Conservation (phyloP, 1,140 invertebrate species). For the Aphaenogaster rudis region DNA sequence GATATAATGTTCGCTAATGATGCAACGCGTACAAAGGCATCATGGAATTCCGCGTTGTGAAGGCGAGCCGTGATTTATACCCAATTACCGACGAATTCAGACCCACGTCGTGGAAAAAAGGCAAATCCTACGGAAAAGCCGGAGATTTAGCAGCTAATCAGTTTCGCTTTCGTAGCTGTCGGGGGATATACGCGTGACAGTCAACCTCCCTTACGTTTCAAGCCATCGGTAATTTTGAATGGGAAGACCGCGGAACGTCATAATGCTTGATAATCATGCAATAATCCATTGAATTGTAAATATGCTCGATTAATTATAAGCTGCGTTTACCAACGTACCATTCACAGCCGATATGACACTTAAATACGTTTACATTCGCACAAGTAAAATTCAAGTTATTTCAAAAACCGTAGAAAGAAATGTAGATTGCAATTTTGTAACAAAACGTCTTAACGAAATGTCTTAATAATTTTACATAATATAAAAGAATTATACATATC, state of each 20-base stretch:
- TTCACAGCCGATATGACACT: not conserved
- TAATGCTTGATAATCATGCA: slow-evolving; percentile 48
- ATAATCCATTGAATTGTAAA: slow-evolving; percentile 54
- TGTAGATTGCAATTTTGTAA: not conserved
- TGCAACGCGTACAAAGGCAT: slow-evolving; percentile 70
- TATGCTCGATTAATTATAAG: not conserved
- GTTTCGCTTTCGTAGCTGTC: slow-evolving; percentile 64
- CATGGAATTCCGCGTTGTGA: slow-evolving; percentile 32
- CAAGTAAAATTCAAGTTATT: not conserved
- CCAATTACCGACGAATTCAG: slow-evolving; percentile 79
- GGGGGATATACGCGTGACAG: slow-evolving; percentile 36
- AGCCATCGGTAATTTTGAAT: slow-evolving; percentile 35
- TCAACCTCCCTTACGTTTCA: slow-evolving; percentile 30
- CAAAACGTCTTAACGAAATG: not conserved
- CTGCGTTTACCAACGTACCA: not conserved
- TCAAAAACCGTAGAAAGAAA: not conserved
- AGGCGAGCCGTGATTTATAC: slow-evolving; percentile 76
- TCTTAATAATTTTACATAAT: not conserved
- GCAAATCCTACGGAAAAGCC: slow-evolving; percentile 75
- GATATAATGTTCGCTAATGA: slow-evolving; percentile 78
- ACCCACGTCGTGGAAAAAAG: slow-evolving; percentile 52
- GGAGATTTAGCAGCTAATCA: slow-evolving; percentile 76
- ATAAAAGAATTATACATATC: not conserved
- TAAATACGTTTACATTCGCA: not conserved
- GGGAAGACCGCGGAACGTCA: slow-evolving; percentile 19